Evolutionary conservation across 2,797 vertebrate genomes (phyloP).

Genomic region (Oreortyx pictus): DNA sequence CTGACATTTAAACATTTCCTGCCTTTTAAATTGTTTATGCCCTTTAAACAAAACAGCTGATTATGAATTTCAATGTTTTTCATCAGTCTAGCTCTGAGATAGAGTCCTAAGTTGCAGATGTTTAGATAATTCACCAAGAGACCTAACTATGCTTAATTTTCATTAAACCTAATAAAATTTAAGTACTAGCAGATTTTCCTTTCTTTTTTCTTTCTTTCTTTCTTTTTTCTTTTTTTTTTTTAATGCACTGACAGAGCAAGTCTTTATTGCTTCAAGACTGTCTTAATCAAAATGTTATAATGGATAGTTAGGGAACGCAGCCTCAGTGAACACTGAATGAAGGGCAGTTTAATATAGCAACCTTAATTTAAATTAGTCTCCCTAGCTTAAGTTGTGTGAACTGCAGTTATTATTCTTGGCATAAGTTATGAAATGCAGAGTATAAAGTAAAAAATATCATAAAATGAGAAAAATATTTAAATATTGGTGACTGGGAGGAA

Average conservation of each 20-base stretch:
- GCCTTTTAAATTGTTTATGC: conserved; percentile 19
- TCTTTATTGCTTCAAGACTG: not conserved
- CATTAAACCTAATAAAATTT: not conserved
- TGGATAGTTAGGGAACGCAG: not conserved
- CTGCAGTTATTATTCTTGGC: not conserved
- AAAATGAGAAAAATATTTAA: not conserved
- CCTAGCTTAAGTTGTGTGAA: not conserved
- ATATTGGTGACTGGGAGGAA: accelerated
- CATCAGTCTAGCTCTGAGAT: not conserved
- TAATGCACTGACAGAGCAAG: not conserved
- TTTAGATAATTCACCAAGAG: not conserved
- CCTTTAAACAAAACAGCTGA: conserved; percentile 34
- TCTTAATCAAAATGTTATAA: not conserved
- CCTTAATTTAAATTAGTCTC: not conserved
- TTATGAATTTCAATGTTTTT: conserved; percentile 10
- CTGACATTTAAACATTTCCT: conserved; percentile 29
- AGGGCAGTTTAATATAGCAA: not conserved
- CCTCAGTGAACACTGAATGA: not conserved
- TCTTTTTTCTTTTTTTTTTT: not conserved
- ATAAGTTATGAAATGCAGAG: accelerated
- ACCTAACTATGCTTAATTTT: conserved; percentile 2
- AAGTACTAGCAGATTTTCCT: not conserved
- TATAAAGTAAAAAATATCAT: not conserved
- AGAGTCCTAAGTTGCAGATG: not conserved
- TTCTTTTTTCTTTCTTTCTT: not conserved